Base-by-base conservation (phyloP, 2,888 invertebrate species). In the Stratiomys singularior region DNA sequence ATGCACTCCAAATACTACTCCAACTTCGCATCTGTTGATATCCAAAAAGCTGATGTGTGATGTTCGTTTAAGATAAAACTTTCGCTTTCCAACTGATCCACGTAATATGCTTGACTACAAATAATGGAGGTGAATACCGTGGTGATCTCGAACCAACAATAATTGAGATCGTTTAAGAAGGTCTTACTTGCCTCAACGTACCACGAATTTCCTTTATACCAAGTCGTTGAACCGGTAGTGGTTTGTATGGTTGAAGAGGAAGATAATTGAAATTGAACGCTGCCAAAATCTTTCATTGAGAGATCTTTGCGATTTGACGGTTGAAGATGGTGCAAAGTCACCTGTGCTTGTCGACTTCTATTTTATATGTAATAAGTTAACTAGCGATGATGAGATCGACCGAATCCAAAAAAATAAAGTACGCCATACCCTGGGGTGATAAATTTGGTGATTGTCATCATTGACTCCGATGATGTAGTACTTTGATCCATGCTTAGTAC, bases 71-170 rank as follows among this genome's bases (percentile, higher is more conserved):
- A 69, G 47, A 47, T 47, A 25, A 47, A 69, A 69, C 69, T 69
- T 69, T 69, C 69, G 69, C 69, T 69, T 69, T 69, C 46, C 69
- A 30, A 47, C n/a, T n/a, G n/a, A n/a, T 69, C 44, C 69, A 69
- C 69, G 69, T 69, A 69, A 69, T 25, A 15, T 52, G 52, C 52
- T 52, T 52, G n/a, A 18, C 52, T 52, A 18, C 15, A n/a, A 52
- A 52, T 18, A 52, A 52, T 52, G 52, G 52, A 52, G 52, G 15
- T 52, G 4, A 52, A 52, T 18, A 52, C 52, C 7, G 4, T 52
- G 7, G 52, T 52, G 52, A 52, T 52, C 52, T 52, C 52, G 52
- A 52, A 37, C 5, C 37, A 37, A 37, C 37, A 37, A 37, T 18
- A 52, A 52, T 18, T 13, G 52, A 52, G 7, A 4, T 4, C 52